Evolutionary conservation across 2,113 vertebrate species (phyloP).

Genomic region (Stictonetta naevosa): DNA sequence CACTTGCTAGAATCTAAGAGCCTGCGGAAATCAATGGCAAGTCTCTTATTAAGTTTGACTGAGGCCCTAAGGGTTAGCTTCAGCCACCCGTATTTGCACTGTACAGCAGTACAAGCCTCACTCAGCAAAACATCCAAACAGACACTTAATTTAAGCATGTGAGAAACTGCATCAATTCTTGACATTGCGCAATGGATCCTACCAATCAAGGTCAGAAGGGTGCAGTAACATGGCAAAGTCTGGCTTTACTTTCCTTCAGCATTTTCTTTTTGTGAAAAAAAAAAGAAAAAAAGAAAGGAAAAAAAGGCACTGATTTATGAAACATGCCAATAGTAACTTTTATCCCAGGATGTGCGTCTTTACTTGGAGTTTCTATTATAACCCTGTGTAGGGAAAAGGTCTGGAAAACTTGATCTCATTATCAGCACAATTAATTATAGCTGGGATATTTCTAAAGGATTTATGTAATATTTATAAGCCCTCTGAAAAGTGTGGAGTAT

Average conservation of each 20-base stretch:
- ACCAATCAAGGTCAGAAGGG: background rate
- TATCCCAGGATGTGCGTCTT: background rate
- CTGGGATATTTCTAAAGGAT: slow-evolving; percentile 1
- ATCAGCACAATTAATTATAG: background rate
- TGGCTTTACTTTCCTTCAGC: background rate
- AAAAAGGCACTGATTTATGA: background rate
- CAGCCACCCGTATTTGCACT: background rate
- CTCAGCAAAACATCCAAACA: slow-evolving; percentile 26
- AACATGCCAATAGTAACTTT: background rate
- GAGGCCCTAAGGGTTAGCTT: background rate
- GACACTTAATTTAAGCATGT: background rate
- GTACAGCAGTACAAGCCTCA: background rate
- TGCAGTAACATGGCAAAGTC: background rate
- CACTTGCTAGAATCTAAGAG: slow-evolving; percentile 5
- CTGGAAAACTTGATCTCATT: slow-evolving; percentile 10
- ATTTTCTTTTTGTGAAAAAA: background rate
- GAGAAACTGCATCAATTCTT: background rate
- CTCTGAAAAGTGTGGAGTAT: background rate
- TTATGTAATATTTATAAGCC: slow-evolving; percentile 12
- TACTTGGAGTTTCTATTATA: background rate
- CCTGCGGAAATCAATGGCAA: background rate
- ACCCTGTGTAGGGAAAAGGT: background rate
- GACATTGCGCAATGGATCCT: background rate
- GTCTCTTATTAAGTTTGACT: background rate
- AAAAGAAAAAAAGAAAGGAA: background rate